Evolutionary conservation across 2,113 vertebrate species (phyloP).

Genomic region (Caranx melampygus): DNA sequence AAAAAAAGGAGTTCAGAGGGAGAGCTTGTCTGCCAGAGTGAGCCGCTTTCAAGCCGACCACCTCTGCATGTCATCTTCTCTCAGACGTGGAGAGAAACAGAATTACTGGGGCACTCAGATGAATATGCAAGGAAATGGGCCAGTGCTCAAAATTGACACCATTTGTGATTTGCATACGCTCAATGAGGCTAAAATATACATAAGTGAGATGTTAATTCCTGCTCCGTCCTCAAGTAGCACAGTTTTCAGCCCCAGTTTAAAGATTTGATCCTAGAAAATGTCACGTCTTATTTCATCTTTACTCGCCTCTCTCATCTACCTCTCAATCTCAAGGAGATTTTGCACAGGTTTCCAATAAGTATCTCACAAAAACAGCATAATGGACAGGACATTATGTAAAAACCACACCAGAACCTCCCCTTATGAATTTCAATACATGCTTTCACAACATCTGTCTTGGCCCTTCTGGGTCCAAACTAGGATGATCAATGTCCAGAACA

Average conservation of each 20-base stretch:
- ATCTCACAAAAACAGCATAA: neutral
- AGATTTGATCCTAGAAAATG: conserved; percentile 9
- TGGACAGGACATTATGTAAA: neutral
- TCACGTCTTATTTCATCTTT: neutral
- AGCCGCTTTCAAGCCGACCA: conserved; percentile 52
- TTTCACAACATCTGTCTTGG: neutral
- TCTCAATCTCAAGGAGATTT: neutral
- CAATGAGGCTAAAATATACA: conserved; percentile 55
- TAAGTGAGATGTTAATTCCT: conserved; percentile 35
- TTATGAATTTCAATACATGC: conserved; percentile 27
- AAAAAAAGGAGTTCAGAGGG: conserved; percentile 31
- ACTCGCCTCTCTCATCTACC: neutral
- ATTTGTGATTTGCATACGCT: conserved; percentile 59
- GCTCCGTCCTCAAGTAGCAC: conserved; percentile 20
- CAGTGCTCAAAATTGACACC: conserved; percentile 58
- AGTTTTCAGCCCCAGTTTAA: conserved; percentile 23
- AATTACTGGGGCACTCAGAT: conserved; percentile 60
- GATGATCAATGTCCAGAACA: conserved; percentile 59
- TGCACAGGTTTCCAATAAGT: neutral
- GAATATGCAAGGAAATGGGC: conserved; percentile 60
- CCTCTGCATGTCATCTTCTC: conserved; percentile 60
- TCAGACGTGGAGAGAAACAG: conserved; percentile 50
- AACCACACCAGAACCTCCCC: neutral
- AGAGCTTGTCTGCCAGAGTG: conserved; percentile 54
- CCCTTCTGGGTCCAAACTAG: conserved; percentile 1